Evolutionary conservation across 2,113 vertebrate genomes (phyloP).

Genomic region (Cephalopholis sonnerati): DNA sequence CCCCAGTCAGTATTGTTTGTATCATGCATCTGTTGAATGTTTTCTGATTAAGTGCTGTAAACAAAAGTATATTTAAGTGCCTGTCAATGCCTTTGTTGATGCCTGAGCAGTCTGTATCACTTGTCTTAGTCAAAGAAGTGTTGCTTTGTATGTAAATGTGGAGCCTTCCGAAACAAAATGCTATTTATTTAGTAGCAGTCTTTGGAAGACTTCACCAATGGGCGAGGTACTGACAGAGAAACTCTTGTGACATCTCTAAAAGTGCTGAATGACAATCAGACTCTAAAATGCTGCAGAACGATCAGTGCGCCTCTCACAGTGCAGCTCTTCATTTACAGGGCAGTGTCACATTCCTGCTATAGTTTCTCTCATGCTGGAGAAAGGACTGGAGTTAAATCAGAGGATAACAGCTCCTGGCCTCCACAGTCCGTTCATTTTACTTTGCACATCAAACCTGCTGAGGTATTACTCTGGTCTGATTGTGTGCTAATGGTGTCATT

Average conservation of each 20-base stretch:
- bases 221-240: slow-evolving; percentile 2
- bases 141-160: slow-evolving; percentile 16
- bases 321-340: slow-evolving; percentile 58
- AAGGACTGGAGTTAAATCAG: not conserved
- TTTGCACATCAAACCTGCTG: not conserved
- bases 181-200: slow-evolving; percentile 14
- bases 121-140: not conserved
- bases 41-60: slow-evolving; percentile 37
- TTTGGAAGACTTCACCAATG: not conserved
- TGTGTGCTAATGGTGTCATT: not conserved
- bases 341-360: slow-evolving; percentile 62
- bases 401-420: not conserved
- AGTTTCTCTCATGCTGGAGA: slow-evolving; percentile 4
- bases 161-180: slow-evolving; percentile 12
- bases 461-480: not conserved
- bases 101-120: not conserved
- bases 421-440: too few species aligned
- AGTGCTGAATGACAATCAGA: slow-evolving; percentile 54
- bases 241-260: not conserved
- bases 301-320: slow-evolving; percentile 41
- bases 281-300: slow-evolving; percentile 49
- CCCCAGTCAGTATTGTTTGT: slow-evolving; percentile 51
- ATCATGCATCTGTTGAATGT: slow-evolving; percentile 22
- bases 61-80: slow-evolving; percentile 49
- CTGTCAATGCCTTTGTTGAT: slow-evolving; percentile 21